Evolutionary conservation across 2,888 invertebrate genomes (phyloP).

Genomic region (Athripsodes cinereus): DNA sequence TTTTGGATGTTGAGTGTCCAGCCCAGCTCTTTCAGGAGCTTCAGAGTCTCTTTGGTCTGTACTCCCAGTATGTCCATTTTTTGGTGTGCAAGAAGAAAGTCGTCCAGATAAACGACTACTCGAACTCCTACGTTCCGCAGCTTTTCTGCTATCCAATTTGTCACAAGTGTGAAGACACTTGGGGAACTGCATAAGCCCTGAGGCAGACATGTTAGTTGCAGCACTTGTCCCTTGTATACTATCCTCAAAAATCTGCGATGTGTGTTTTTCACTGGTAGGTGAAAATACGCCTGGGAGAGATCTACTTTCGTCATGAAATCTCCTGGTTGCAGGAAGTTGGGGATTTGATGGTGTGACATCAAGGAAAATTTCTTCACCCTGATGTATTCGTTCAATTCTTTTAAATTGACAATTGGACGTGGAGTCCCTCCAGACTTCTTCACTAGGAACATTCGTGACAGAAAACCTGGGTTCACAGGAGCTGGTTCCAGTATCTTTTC

Average conservation of each 20-base stretch:
- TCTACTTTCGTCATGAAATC: neutral
- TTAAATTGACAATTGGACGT: neutral
- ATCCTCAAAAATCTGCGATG: conserved; percentile 3
- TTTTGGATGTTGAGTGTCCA: neutral
- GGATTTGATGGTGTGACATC: neutral
- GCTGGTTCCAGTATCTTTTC: neutral
- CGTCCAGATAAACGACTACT: conserved; percentile 7
- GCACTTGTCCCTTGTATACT: neutral
- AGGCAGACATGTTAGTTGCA: conserved; percentile 3
- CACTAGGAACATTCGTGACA: neutral
- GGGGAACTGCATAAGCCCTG: neutral
- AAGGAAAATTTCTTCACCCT: neutral
- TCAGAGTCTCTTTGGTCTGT: neutral
- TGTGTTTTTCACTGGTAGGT: neutral
- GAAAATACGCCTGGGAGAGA: conserved; percentile 1
- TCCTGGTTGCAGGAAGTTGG: neutral
- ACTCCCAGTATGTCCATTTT: neutral
- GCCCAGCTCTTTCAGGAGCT: neutral
- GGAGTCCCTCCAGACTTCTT: neutral
- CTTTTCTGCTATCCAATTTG: conserved; percentile 5
- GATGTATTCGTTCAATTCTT: neutral
- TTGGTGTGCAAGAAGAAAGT: conserved; percentile 6
- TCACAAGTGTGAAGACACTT: neutral
- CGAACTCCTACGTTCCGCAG: neutral
- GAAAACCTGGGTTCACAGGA: neutral